These are phyloP conservation scores for Macropodus opercularis DNA, from an alignment of 2,797 vertebrate genomes.

Conservation along the genomic window DNA sequence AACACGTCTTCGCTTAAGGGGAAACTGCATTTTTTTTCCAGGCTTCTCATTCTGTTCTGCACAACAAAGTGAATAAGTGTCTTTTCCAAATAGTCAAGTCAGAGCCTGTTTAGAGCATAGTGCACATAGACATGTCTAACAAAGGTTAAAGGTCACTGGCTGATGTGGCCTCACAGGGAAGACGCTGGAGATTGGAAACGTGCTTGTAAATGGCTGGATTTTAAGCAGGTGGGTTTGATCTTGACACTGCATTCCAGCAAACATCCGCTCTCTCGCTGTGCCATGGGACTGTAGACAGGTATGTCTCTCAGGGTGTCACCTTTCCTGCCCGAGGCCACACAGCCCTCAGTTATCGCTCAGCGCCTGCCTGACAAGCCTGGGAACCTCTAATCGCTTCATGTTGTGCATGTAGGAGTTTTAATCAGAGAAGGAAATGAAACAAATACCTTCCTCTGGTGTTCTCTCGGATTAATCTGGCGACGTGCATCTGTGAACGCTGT, in stretches of 20 bases:
- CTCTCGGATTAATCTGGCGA: neutral
- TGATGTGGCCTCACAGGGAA: neutral
- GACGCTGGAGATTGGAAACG: neutral
- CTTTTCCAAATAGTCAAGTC: neutral
- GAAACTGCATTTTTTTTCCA: slow-evolving; percentile 12
- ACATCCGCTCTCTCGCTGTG: neutral
- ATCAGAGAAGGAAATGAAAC: slow-evolving; percentile 32
- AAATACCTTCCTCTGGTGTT: neutral
- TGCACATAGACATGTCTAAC: neutral
- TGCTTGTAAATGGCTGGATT: neutral
- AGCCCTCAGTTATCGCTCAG: slow-evolving; percentile 51
- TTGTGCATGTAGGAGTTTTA: slow-evolving; percentile 27
- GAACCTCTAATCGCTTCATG: slow-evolving; percentile 42
- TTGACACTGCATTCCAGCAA: neutral
- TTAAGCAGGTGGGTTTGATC: neutral
- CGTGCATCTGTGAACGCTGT: neutral
- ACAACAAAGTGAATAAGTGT: neutral
- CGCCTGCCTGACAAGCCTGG: slow-evolving; percentile 57
- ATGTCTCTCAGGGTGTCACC: slow-evolving; percentile 73
- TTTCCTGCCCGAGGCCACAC: slow-evolving; percentile 63
- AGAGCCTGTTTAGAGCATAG: neutral
- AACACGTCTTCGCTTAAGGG: slow-evolving; percentile 13
- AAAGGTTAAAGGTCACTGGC: slow-evolving; percentile 23
- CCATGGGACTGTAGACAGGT: slow-evolving; percentile 36
- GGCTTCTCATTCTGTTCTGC: neutral